A percentile compares a stretch with the other conserved stretches of the same genome.
These are phyloP conservation scores for Scaptomyza pallida DNA, from an alignment of 1,140 invertebrate species.

Conservation along the genomic window DNA sequence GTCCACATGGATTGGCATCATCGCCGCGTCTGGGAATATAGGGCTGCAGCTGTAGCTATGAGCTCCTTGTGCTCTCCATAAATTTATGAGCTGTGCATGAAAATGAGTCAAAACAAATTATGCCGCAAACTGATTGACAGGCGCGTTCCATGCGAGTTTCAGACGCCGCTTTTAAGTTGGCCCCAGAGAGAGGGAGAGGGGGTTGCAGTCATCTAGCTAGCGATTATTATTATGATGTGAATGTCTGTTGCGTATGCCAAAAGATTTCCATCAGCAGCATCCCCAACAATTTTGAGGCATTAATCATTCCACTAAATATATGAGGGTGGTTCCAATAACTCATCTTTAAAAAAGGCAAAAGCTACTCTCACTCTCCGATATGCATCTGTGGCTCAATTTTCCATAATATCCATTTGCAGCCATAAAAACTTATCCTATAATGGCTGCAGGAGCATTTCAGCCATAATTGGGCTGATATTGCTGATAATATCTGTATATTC, in stretches of 20 bases:
- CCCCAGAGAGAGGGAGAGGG: too few species aligned
- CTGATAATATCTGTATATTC: background rate
- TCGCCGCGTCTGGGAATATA: constrained; percentile 26
- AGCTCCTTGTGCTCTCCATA: constrained; percentile 21
- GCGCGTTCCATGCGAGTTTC: constrained; percentile 30
- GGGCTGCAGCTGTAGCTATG: constrained; percentile 20
- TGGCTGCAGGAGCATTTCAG: background rate
- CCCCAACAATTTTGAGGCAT: constrained; percentile 68
- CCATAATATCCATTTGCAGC: constrained; percentile 30
- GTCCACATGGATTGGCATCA: constrained; percentile 44
- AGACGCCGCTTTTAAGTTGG: constrained; percentile 11
- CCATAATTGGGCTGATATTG: background rate
- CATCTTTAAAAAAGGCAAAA: constrained; percentile 6
- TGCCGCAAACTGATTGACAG: constrained; percentile 74
- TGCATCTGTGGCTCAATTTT: constrained; percentile 31
- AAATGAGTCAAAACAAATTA: constrained; percentile 83
- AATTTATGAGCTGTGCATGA: constrained; percentile 81
- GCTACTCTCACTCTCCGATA: constrained; percentile 28
- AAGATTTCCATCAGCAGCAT: constrained; percentile 60
- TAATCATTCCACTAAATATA: constrained; percentile 72
- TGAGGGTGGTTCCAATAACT: constrained; percentile 67
- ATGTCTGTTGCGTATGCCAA: constrained; percentile 36
- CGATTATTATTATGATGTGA: constrained; percentile 82
- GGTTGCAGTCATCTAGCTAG: background rate
- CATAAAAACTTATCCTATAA: constrained; percentile 1